Evolutionary conservation across 2,888 invertebrate genomes (phyloP).

Genomic region (Pteria penguin): DNA sequence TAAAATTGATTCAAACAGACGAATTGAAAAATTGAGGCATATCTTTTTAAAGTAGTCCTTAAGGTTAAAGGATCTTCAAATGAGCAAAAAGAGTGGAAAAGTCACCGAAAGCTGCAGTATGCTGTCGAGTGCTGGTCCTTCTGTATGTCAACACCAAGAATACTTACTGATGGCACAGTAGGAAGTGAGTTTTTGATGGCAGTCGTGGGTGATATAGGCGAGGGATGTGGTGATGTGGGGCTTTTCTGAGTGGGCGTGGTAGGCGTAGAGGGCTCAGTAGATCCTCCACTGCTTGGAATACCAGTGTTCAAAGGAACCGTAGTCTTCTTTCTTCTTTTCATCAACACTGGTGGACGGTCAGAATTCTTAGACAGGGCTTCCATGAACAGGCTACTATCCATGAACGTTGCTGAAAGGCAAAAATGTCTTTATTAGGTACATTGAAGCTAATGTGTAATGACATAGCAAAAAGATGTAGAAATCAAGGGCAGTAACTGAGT

Average conservation of each 20-base stretch:
- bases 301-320: constrained; percentile 35
- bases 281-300: constrained; percentile 26
- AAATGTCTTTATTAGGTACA: too few relatives aligned
- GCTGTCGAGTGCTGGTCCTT: too few relatives aligned
- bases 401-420: constrained; percentile 80
- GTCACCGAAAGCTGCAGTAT: too few relatives aligned
- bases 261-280: constrained; percentile 68
- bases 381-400: constrained; percentile 96
- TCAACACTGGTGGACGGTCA: constrained; percentile 84
- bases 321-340: constrained; percentile 84
- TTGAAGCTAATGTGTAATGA: too few relatives aligned
- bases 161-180: constrained; percentile 73
- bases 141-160: too few relatives aligned
- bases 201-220: constrained; percentile 65
- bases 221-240: constrained; percentile 63
- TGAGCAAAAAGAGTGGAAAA: too few relatives aligned
- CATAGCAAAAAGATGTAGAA: too few relatives aligned
- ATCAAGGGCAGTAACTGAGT: too few relatives aligned
- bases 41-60: too few relatives aligned
- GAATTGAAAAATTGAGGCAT: too few relatives aligned
- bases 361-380: constrained; percentile 86
- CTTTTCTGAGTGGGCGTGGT: constrained; percentile 86
- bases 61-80: too few relatives aligned
- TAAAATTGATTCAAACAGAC: too few relatives aligned
- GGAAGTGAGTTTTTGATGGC: constrained; percentile 69